phyloP scores from a whole-genome alignment of 2,113 vertebrate genomes.

The Protomyctophum bolini region DNA sequence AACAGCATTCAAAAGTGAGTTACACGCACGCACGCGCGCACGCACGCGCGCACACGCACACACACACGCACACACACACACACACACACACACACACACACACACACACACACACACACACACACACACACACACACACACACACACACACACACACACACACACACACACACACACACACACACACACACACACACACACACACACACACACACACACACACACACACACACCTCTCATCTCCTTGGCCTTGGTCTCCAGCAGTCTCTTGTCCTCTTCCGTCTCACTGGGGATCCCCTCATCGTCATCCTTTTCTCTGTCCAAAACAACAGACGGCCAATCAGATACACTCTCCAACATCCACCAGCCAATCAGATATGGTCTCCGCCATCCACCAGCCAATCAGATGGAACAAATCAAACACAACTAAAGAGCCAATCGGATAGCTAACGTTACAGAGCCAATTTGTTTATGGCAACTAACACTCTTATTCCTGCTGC shows the following conservation, averaged over 20 bases:
- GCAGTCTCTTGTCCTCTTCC: conserved; percentile 90
- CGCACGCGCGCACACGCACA: background rate
- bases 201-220: background rate
- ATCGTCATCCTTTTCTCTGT: conserved; percentile 94
- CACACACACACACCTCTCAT: conserved; percentile 85
- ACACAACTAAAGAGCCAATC: no score
- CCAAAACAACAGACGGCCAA: conserved; percentile 2
- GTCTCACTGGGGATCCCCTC: conserved; percentile 96
- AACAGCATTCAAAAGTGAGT: no score
- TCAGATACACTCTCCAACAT: background rate
- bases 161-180: background rate
- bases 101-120: background rate
- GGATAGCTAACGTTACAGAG: no score
- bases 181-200: background rate
- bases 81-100: conserved; percentile 5
- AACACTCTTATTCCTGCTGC: no score
- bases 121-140: background rate
- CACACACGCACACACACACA: background rate
- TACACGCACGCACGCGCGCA: no score
- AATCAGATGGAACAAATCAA: no score
- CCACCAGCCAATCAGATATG: background rate
- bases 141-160: background rate
- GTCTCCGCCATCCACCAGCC: background rate
- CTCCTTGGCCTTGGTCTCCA: conserved; percentile 88
- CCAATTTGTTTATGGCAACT: no score